Evolutionary conservation across 2,888 invertebrate genomes (phyloP), one percentile per base, ranked within the genome.

Genomic region (Cephus nigrinus): DNA sequence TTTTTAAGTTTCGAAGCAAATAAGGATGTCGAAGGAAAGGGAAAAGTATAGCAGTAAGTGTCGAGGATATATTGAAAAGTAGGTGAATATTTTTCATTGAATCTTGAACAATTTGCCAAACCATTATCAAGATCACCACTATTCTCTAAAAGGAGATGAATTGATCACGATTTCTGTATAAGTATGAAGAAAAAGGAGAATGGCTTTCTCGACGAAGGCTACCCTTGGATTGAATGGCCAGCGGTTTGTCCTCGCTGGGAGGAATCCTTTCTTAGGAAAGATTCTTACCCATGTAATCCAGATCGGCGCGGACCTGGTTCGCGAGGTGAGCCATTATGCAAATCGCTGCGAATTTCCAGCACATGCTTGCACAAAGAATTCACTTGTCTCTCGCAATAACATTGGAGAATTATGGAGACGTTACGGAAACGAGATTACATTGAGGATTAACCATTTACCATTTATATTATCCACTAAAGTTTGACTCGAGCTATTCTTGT

Each of bases 301-400:
- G 69, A 76, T 78, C 78, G 68, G 78, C 75, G 73, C 55, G 76
- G 73, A 78, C 76, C 23, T 55, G 55, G 78, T 74, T 78, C 69
- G 78, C 68, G 69, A 78, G 78, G 76, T 78, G 78, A 78, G 78
- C 78, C 78, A 78, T 76, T 78, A 78, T 76, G 76, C 75, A 78
- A 78, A 78, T 76, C 73, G 78, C 74, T 35, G 78, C 78, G 75
- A 78, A 76, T 78, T 75, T 78, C 78, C 78, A 78, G 78, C 78
- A 76, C 78, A 78, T 78, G 78, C 78, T 78, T 78, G 78, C 78
- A 78, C 78, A 72, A 71, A 55, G 55, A 55, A 55, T 55, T 55
- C 55, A 71, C 71, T 33, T 15, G 33, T 32, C 33, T 71, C 71
- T 71, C 30, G 71, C 33, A 33, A 31, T 33, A 32, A 31, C 33